phyloP scores from a whole-genome alignment of 2,797 vertebrate species.

The Falco cherrug region DNA sequence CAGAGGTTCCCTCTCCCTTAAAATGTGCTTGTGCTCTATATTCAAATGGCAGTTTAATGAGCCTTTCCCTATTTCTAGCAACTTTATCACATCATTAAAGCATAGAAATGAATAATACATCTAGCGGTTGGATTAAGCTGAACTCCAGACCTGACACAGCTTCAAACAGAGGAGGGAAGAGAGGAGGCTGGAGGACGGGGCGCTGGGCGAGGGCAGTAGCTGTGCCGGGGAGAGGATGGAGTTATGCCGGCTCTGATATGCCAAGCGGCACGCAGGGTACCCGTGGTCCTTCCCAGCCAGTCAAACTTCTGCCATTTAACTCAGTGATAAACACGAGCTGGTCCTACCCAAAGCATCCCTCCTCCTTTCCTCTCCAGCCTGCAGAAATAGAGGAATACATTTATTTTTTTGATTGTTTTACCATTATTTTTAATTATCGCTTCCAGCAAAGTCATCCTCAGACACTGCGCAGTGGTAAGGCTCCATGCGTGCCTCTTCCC shows the following conservation, averaged over 20 bases:
- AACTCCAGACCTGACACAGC: slow-evolving; percentile 76
- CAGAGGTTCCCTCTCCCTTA: slow-evolving; percentile 72
- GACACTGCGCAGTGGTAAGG: accelerated
- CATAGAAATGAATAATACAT: slow-evolving; percentile 90
- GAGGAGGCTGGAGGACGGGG: neutral
- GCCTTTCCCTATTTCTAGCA: slow-evolving; percentile 85
- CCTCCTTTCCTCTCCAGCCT: neutral
- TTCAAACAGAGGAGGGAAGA: slow-evolving; percentile 66
- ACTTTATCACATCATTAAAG: slow-evolving; percentile 87
- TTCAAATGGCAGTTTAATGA: slow-evolving; percentile 90
- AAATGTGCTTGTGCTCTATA: slow-evolving; percentile 84
- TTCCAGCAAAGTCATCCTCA: neutral
- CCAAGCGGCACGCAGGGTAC: neutral
- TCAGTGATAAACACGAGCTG: neutral
- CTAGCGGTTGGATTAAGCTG: slow-evolving; percentile 78
- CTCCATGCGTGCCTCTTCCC: accelerated
- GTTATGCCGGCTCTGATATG: neutral
- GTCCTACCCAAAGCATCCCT: neutral
- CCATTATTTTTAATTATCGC: neutral
- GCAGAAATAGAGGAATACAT: neutral
- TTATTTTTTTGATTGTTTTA: neutral
- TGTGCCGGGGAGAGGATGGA: neutral
- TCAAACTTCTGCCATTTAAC: neutral
- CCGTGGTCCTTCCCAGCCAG: neutral
- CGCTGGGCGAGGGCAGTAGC: neutral